Evolutionary conservation across 2,888 invertebrate species (phyloP).

Genomic region (Cepaea hortensis): DNA sequence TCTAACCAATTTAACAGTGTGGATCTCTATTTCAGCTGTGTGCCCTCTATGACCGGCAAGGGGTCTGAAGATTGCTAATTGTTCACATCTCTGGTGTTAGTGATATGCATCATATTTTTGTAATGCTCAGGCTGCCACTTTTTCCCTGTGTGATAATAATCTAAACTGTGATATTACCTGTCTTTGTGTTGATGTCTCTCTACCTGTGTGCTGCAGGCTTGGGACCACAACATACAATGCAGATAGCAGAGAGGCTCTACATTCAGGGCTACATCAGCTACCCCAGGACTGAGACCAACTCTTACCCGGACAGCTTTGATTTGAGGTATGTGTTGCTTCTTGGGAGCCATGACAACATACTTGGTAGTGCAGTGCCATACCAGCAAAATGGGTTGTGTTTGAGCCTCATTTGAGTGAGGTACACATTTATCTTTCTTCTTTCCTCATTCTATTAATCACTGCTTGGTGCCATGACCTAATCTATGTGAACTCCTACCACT

Average conservation of each 20-base stretch:
- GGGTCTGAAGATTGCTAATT: too few relatives aligned
- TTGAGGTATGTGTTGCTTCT: constrained; percentile 78
- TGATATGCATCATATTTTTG: too few relatives aligned
- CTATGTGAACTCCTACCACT: background rate
- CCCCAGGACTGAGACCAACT: constrained; percentile 98
- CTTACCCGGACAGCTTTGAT: constrained; percentile 96
- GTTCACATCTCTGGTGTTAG: too few relatives aligned
- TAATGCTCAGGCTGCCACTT: too few relatives aligned
- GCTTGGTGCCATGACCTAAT: background rate
- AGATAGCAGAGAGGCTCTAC: constrained; percentile 91
- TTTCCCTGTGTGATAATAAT: too few relatives aligned
- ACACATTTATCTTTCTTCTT: background rate
- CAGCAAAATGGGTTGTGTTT: background rate
- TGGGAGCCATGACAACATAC: too few relatives aligned
- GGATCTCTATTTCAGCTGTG: too few relatives aligned
- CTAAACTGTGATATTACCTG: too few relatives aligned
- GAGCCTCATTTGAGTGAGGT: background rate
- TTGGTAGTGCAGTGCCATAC: too few relatives aligned
- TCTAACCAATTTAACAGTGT: too few relatives aligned
- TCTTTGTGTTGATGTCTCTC: background rate
- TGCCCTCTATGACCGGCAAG: too few relatives aligned
- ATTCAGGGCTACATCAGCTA: constrained; percentile 97
- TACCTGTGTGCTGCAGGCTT: constrained; percentile 64
- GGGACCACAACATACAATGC: constrained; percentile 76
- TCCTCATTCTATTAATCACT: background rate